Base-by-base conservation (phyloP, 2,888 invertebrate species). In the Epirrhoe alternata region DNA sequence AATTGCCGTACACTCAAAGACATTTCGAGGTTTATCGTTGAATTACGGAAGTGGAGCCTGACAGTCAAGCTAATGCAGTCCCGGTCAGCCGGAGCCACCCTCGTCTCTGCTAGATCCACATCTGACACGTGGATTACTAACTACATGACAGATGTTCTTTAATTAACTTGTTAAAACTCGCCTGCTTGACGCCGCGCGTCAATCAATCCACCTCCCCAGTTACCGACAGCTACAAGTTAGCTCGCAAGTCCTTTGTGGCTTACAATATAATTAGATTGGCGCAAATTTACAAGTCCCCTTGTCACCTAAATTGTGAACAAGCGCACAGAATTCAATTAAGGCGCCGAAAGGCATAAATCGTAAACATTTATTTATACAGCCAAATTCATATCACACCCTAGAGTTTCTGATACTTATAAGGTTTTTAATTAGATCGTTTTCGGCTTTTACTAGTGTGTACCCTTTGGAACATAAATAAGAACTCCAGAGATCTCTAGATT, bases 91-190 rank as follows among this genome's bases (percentile, higher is more conserved):
- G 38, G 38, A 12, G 64, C 61, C 24, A 24, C 24, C 60, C 56
- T 69, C 56, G 52, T 59, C 67, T 53, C 52, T 52, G 60, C 58
- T 61, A 45, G 55, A 61, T 66, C 62, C 54, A 54, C 65, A 70
- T 68, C 70, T 71, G 73, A 64, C 68, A 63, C 70, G 71, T 68
- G 76, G 77, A 75, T 82, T 82, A 77, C 54, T 24, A 42, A 50
- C 76, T 75, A 78, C 77, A 76, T 80, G 82, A 85, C 81, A 78
- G 82, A 80, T 82, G 79, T 78, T 71, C 75, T 82, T 85, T 86
- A 86, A 88, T 88, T 87, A 87, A 86, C 83, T 85, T 84, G 83
- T 85, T 82, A 83, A 78, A 77, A 76, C 77, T 78, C 72, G 72
- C 73, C 66, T 54, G 61, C 30, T 30, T 31, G n/a, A 62, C 69